Percentiles rank a stretch among this genome's conserved stretches.
phyloP scores from a whole-genome alignment of 2,797 vertebrate genomes.

The Cossypha caffra region DNA sequence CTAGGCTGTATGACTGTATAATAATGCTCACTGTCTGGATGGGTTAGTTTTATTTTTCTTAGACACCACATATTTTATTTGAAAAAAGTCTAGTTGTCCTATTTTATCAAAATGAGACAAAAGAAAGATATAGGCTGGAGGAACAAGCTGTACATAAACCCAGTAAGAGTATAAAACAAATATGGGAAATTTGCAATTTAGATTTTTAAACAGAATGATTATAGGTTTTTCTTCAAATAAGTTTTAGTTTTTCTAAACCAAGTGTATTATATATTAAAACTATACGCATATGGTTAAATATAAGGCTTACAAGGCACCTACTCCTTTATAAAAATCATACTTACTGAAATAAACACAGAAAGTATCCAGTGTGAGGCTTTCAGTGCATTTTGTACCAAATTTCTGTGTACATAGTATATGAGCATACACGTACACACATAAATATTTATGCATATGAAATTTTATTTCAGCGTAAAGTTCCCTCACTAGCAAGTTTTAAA shows the following conservation, averaged over 20 bases:
- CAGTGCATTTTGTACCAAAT: conserved; percentile 20
- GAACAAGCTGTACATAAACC: not conserved
- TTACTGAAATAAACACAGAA: conserved; percentile 38
- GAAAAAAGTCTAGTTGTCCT: not conserved
- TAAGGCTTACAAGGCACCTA: conserved; percentile 14
- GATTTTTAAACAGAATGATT: not conserved
- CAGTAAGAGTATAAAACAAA: conserved; percentile 23
- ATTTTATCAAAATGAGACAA: not conserved
- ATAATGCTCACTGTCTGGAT: not conserved
- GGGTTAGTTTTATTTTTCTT: not conserved
- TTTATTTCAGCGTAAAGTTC: not conserved
- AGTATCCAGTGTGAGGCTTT: not conserved
- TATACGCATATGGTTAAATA: not conserved
- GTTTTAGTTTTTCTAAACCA: conserved; percentile 5
- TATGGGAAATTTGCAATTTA: not conserved
- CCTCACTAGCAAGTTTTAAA: not conserved
- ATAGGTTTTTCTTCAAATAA: not conserved
- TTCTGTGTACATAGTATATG: not conserved
- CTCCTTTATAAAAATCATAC: conserved; percentile 1
- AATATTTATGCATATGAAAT: not conserved
- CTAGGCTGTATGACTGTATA: not conserved
- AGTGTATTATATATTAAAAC: not conserved
- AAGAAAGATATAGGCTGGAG: not conserved
- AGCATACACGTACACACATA: not conserved
- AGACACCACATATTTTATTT: not conserved